Evolutionary conservation across 2,888 invertebrate species (phyloP).

Genomic region (Gymnocheta viridis): DNA sequence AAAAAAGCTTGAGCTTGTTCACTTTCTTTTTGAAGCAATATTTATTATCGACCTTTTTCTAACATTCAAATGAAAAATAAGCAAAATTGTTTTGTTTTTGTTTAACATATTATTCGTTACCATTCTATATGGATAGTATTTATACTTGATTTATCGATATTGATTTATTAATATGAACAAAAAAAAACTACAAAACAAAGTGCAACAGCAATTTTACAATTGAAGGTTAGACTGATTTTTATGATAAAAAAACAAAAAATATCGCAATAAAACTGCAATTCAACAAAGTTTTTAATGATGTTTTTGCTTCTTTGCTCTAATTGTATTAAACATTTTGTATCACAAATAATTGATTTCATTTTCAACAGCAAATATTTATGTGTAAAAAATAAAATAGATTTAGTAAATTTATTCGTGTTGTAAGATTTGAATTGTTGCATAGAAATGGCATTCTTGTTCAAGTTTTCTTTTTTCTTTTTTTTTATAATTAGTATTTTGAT

Average conservation of each 20-base stretch:
- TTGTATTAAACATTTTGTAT: constrained; percentile 42
- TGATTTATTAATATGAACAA: not conserved
- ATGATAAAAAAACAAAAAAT: constrained; percentile 14
- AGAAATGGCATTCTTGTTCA: constrained; percentile 52
- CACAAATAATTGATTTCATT: constrained; percentile 48
- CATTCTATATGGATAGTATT: not conserved
- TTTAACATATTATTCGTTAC: not conserved
- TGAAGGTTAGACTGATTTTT: constrained; percentile 60
- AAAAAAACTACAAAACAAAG: constrained; percentile 21
- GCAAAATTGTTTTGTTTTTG: not conserved
- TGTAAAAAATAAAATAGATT: constrained; percentile 39
- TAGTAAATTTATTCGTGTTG: constrained; percentile 35
- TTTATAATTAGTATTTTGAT: constrained; percentile 9
- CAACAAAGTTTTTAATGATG: constrained; percentile 12
- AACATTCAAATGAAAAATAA: not conserved
- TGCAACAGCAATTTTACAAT: constrained; percentile 44
- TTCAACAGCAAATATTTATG: constrained; percentile 33
- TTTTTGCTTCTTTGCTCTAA: constrained; percentile 45
- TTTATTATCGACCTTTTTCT: not conserved
- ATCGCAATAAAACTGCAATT: constrained; percentile 10
- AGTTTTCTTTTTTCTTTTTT: constrained; percentile 21
- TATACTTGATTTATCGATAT: constrained; percentile 29
- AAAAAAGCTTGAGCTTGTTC: not conserved
- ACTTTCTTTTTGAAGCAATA: not conserved
- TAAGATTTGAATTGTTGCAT: constrained; percentile 42